A percentile compares a stretch with the other conserved stretches of the same genome.
These are phyloP conservation scores for Pachyuromys duprasi DNA, from an alignment of 2,797 vertebrate genomes.

Conservation along the genomic window DNA sequence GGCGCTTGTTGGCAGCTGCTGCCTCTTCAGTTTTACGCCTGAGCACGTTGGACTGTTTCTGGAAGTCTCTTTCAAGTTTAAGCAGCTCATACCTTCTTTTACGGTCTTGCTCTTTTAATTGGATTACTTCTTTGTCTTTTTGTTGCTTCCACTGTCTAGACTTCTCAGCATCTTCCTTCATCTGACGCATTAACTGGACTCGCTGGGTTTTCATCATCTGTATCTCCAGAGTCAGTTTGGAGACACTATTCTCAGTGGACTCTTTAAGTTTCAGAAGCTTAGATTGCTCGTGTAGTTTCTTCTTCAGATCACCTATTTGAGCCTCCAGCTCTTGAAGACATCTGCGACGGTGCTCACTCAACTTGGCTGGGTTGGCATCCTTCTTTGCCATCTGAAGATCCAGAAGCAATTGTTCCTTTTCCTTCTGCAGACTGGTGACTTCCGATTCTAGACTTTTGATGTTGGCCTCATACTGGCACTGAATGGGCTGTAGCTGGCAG, in stretches of 20 bases:
- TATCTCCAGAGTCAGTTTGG: constrained; percentile 95
- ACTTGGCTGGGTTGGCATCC: constrained; percentile 95
- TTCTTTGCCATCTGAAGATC: constrained; percentile 95
- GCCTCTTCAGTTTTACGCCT: constrained; percentile 98
- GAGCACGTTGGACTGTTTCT: constrained; percentile 95
- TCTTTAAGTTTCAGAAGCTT: constrained; percentile 96
- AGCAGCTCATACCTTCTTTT: constrained; percentile 96
- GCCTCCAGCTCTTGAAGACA: constrained; percentile 96
- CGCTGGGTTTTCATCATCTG: constrained; percentile 95
- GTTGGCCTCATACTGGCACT: constrained; percentile 93
- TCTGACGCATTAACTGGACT: constrained; percentile 96
- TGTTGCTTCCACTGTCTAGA: constrained; percentile 95
- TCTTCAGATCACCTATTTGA: constrained; percentile 95
- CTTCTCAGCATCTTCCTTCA: constrained; percentile 95
- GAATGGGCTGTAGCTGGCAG: constrained; percentile 92
- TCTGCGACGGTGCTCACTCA: constrained; percentile 96
- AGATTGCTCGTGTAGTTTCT: constrained; percentile 94
- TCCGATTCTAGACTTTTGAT: constrained; percentile 91
- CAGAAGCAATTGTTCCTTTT: constrained; percentile 94
- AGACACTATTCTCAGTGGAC: constrained; percentile 91
- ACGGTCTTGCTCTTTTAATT: constrained; percentile 97
- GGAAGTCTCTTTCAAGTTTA: constrained; percentile 96
- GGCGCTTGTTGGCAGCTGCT: constrained; percentile 95
- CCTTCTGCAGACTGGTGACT: constrained; percentile 93
- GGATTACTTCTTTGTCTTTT: constrained; percentile 94